Evolutionary conservation across 2,888 invertebrate species (phyloP).

Genomic region (Tenthredo livida): DNA sequence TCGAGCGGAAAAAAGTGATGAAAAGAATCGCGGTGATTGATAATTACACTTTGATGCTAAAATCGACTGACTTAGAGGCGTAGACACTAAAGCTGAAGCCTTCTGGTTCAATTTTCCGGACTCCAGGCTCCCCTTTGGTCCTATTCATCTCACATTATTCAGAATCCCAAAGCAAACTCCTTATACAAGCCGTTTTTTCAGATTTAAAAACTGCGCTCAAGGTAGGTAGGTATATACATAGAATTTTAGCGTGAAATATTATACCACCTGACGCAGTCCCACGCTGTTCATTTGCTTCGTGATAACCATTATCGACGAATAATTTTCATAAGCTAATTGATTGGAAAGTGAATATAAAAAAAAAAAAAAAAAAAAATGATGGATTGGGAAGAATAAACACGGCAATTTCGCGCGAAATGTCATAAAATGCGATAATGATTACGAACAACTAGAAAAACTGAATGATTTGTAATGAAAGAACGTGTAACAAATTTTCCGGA

Average conservation of each 20-base stretch:
- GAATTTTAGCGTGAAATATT: not conserved
- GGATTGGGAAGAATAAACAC: not conserved
- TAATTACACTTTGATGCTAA: not conserved
- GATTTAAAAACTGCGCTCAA: not conserved
- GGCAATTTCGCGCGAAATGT: not conserved
- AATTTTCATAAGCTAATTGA: not conserved
- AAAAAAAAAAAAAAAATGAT: not conserved
- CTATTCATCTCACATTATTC: constrained; percentile 12
- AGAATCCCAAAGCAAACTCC: constrained; percentile 14
- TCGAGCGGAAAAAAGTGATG: not conserved
- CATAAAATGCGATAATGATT: not conserved
- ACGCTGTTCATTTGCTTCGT: not conserved
- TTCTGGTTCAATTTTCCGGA: constrained; percentile 4
- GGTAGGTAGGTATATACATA: not conserved
- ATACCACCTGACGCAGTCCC: not conserved
- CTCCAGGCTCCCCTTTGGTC: not conserved
- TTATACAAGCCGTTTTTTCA: not conserved
- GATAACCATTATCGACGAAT: not conserved
- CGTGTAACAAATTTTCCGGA: not conserved
- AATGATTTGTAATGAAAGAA: not conserved
- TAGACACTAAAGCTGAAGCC: not conserved
- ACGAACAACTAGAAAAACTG: not conserved
- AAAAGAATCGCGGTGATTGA: not conserved
- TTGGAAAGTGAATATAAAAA: not conserved
- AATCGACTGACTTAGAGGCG: not conserved